Evolutionary conservation across 2,113 vertebrate species (phyloP).

Genomic region (Elanoides forficatus): DNA sequence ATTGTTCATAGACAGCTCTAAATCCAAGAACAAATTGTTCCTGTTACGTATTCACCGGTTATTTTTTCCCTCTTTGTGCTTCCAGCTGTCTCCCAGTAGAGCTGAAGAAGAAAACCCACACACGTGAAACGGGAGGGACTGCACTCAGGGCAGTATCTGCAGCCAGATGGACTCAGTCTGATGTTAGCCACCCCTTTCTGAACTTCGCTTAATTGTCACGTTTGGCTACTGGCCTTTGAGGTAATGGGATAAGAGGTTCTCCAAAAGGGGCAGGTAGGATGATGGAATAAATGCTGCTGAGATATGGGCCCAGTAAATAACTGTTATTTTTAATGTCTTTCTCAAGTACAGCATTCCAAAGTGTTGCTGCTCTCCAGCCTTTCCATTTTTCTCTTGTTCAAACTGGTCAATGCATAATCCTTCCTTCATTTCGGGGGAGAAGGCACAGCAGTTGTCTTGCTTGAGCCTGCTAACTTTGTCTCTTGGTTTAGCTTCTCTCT

Average conservation of each 20-base stretch:
- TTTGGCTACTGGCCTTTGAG: constrained; percentile 26
- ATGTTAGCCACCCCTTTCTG: not conserved
- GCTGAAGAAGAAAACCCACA: not conserved
- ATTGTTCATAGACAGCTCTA: not conserved
- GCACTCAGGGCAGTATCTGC: not conserved
- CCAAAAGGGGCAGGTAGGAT: not conserved
- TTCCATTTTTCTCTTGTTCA: not conserved
- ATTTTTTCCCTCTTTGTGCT: constrained; percentile 10
- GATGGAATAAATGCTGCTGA: not conserved
- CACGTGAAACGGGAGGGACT: constrained; percentile 5
- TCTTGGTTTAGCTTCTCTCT: not conserved
- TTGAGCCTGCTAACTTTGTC: not conserved
- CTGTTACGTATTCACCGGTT: not conserved
- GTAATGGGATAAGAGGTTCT: not conserved
- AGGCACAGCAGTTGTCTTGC: not conserved
- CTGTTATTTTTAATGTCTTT: not conserved
- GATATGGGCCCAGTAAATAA: not conserved
- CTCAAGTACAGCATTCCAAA: not conserved
- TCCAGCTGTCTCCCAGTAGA: constrained; percentile 43
- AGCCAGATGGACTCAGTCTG: constrained; percentile 28
- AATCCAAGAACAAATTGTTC: constrained; percentile 60
- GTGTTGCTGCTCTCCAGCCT: not conserved
- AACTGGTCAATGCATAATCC: not conserved
- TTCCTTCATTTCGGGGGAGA: not conserved
- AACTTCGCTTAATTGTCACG: not conserved